These are phyloP conservation scores for Caenorhabditis afra DNA, from an alignment of 2,888 invertebrate genomes.

Conservation along the genomic window DNA sequence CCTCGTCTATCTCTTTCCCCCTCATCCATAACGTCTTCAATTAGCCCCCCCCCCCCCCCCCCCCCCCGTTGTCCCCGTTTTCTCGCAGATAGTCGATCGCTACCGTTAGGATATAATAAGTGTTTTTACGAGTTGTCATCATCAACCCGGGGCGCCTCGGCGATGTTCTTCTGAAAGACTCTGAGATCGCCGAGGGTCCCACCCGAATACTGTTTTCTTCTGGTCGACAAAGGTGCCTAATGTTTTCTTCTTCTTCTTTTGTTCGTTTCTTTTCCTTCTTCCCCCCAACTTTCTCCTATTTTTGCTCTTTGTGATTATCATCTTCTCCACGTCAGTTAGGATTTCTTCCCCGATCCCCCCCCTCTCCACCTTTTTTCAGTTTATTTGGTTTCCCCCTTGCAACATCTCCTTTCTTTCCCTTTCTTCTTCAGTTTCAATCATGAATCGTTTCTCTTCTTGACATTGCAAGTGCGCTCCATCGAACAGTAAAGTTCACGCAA, in stretches of 20 bases:
- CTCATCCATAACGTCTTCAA: too few species aligned
- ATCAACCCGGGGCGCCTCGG: too few species aligned
- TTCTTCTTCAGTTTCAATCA: conserved; percentile 53
- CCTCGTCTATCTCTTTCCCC: conserved; percentile 26
- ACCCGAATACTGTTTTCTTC: conserved; percentile 22
- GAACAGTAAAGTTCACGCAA: too few species aligned
- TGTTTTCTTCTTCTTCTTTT: conserved; percentile 26
- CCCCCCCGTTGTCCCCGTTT: background rate
- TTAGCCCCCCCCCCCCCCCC: too few species aligned
- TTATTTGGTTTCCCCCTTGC: conserved; percentile 33
- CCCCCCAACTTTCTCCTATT: conserved; percentile 36
- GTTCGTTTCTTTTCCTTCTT: background rate
- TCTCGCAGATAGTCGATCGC: conserved; percentile 14
- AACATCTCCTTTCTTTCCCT: conserved; percentile 27
- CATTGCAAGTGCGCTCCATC: too few species aligned
- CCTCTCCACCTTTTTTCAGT: conserved; percentile 31
- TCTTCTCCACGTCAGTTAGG: conserved; percentile 24
- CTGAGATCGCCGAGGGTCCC: too few species aligned
- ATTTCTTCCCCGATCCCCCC: conserved; percentile 6
- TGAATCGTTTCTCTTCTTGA: conserved; percentile 33
- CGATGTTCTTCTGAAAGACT: too few species aligned
- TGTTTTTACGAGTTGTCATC: conserved; percentile 51
- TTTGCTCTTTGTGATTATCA: conserved; percentile 39
- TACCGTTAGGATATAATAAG: conserved; percentile 31
- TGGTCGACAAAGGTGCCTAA: conserved; percentile 63